These are phyloP conservation scores for Mandrillus leucophaeus DNA, from an alignment of 2,113 vertebrate genomes.

Conservation along the genomic window DNA sequence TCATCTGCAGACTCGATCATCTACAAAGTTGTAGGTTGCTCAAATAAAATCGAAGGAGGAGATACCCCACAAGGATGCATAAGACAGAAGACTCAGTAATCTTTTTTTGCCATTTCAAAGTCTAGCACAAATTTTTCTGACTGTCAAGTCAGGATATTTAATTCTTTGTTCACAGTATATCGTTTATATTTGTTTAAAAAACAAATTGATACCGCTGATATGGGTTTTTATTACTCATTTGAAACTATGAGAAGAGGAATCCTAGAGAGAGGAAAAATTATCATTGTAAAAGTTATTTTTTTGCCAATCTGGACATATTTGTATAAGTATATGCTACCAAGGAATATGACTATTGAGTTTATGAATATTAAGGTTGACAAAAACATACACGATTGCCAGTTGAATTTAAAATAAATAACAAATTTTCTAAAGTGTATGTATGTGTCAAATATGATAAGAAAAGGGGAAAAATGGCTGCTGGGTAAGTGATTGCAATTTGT, in stretches of 20 bases:
- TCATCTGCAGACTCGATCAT: neutral
- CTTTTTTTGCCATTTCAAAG: neutral
- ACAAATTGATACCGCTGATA: neutral
- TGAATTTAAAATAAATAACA: neutral
- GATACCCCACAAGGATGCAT: neutral
- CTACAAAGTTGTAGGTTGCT: neutral
- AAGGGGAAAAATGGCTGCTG: neutral
- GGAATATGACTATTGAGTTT: neutral
- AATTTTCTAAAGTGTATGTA: neutral
- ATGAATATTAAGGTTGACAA: neutral
- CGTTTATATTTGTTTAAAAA: neutral
- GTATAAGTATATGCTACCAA: neutral
- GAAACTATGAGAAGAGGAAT: neutral
- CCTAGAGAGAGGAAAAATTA: neutral
- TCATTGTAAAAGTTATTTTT: neutral
- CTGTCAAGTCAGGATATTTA: neutral
- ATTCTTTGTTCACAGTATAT: neutral
- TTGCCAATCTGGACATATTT: neutral
- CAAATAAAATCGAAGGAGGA: neutral
- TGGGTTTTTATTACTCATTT: neutral
- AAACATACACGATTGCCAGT: neutral
- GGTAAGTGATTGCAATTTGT: neutral
- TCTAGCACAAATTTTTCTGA: neutral
- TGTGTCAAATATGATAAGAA: neutral
- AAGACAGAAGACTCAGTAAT: neutral